Conservation (phyloP, 2,797 vertebrate genomes). For the Sebastolobus altivelis region DNA sequence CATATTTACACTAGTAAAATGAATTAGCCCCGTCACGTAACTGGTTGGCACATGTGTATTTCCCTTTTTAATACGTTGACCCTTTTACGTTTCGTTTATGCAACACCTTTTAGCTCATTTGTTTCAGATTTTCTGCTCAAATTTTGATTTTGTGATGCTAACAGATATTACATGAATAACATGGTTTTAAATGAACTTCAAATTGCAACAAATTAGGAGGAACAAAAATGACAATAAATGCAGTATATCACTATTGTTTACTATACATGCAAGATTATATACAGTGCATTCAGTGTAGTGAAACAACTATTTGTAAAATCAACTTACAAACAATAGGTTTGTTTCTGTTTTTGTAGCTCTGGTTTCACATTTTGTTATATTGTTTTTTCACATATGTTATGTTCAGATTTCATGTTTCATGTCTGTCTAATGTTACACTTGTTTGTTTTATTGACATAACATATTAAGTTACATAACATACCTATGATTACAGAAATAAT, state of each 20-base stretch:
- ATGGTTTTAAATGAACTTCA: slow-evolving; percentile 66
- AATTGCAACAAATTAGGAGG: neutral
- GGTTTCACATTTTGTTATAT: slow-evolving; percentile 55
- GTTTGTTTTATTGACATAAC: slow-evolving; percentile 36
- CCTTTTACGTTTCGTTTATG: slow-evolving; percentile 33
- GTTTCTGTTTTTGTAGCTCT: slow-evolving; percentile 16
- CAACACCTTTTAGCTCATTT: slow-evolving; percentile 19
- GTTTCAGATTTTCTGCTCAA: slow-evolving; percentile 25
- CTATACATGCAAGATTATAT: neutral
- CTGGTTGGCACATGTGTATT: slow-evolving; percentile 51
- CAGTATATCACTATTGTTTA: neutral
- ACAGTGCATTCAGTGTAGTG: neutral
- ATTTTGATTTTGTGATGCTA: slow-evolving; percentile 60
- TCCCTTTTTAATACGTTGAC: slow-evolving; percentile 21
- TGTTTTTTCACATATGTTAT: slow-evolving; percentile 37
- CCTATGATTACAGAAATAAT: neutral
- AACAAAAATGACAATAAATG: neutral
- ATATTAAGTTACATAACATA: neutral
- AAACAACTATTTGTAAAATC: slow-evolving; percentile 16
- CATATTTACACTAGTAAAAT: neutral
- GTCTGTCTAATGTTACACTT: slow-evolving; percentile 77
- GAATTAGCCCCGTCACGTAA: slow-evolving; percentile 6
- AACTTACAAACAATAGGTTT: neutral
- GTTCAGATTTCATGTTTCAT: slow-evolving; percentile 72
- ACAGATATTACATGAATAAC: slow-evolving; percentile 71